These are phyloP conservation scores for Sinhomidia bicolor DNA, from an alignment of 2,888 invertebrate species.

Conservation along the genomic window DNA sequence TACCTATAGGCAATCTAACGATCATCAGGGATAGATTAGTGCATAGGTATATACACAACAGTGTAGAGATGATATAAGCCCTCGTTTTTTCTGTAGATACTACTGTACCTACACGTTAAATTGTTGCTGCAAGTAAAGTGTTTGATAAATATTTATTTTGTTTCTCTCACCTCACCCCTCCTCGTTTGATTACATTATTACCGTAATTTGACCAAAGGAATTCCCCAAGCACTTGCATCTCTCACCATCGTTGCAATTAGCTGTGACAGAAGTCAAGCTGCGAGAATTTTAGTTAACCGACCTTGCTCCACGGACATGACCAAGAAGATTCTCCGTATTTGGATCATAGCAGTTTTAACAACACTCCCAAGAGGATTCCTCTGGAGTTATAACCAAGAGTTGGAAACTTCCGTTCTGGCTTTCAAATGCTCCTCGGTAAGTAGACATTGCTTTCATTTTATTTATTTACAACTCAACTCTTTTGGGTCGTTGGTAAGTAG, in stretches of 20 bases:
- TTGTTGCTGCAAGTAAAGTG: background rate
- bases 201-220: too few relatives aligned
- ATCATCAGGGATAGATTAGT: too few relatives aligned
- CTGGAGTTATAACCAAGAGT: constrained; percentile 49
- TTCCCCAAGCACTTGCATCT: constrained; percentile 62
- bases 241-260: constrained; percentile 68
- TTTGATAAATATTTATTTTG: constrained; percentile 32
- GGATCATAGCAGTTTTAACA: constrained; percentile 63
- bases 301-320: constrained; percentile 65
- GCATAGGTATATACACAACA: too few relatives aligned
- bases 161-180: background rate
- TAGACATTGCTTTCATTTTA: too few relatives aligned
- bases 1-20: too few relatives aligned
- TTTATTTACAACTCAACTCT: too few relatives aligned
- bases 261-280: constrained; percentile 68
- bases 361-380: constrained; percentile 61
- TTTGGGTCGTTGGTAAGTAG: too few relatives aligned
- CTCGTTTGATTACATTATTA: too few relatives aligned
- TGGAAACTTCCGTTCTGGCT: constrained; percentile 56
- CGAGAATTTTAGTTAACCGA: constrained; percentile 52
- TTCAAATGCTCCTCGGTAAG: constrained; percentile 62
- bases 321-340: constrained; percentile 58
- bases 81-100: too few relatives aligned
- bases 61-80: too few relatives aligned
- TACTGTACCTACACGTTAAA: too few relatives aligned